phyloP scores from a whole-genome alignment of 2,797 vertebrate genomes.

The Phylloscopus collybita region DNA sequence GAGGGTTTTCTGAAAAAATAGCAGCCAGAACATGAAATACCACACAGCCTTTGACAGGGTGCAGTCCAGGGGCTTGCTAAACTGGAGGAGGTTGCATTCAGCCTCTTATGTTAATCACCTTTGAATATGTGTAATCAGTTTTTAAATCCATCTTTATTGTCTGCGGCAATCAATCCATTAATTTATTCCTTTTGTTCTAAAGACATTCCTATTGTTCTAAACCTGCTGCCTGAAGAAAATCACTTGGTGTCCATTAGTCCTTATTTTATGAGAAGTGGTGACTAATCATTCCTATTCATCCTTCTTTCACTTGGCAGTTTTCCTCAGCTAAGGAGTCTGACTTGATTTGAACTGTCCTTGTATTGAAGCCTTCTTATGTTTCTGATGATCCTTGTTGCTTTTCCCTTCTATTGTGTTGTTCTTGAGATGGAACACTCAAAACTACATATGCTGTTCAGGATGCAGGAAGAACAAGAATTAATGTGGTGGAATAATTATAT shows the following conservation, averaged over 20 bases:
- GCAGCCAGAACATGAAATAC: neutral
- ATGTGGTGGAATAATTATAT: neutral
- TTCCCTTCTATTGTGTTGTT: neutral
- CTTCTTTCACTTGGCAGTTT: neutral
- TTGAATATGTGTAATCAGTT: neutral
- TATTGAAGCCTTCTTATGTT: neutral
- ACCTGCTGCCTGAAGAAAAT: neutral
- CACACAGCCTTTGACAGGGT: neutral
- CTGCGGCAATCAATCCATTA: neutral
- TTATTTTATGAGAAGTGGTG: neutral
- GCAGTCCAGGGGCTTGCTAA: neutral
- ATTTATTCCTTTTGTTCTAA: constrained; percentile 19
- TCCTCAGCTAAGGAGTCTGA: neutral
- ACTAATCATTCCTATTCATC: neutral
- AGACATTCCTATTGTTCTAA: neutral
- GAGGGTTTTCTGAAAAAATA: neutral
- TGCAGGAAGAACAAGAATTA: neutral
- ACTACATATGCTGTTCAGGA: neutral
- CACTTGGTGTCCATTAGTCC: neutral
- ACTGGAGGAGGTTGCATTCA: neutral
- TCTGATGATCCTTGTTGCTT: neutral
- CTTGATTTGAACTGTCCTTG: neutral
- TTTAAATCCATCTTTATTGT: neutral
- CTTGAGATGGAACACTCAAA: neutral
- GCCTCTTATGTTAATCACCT: neutral